Evolutionary conservation across 2,797 vertebrate genomes (phyloP).

Genomic region (Selene dorsalis): DNA sequence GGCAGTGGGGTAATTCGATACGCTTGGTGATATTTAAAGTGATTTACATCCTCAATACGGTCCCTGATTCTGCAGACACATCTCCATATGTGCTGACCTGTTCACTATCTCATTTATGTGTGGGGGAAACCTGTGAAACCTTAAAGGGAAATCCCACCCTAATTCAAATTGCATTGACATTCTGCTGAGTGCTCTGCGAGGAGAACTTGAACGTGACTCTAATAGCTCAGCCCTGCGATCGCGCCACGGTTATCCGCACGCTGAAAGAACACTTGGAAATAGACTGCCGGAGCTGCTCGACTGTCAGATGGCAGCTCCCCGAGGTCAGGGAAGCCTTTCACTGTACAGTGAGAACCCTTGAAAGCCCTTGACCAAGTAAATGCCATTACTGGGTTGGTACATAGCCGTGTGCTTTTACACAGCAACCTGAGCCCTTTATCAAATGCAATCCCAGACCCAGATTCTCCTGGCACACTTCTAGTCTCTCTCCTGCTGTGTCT

Average conservation of each 20-base stretch:
- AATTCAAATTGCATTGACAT: slow-evolving; percentile 72
- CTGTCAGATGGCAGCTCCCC: slow-evolving; percentile 61
- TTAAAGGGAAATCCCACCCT: slow-evolving; percentile 73
- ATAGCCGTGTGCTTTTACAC: slow-evolving; percentile 49
- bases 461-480: slow-evolving; percentile 29
- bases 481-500: slow-evolving; percentile 22
- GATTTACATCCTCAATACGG: slow-evolving; percentile 53
- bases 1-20: slow-evolving; percentile 53
- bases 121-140: slow-evolving; percentile 66
- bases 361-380: slow-evolving; percentile 72
- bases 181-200: slow-evolving; percentile 64
- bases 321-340: slow-evolving; percentile 75
- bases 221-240: slow-evolving; percentile 50
- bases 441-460: slow-evolving; percentile 61
- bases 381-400: slow-evolving; percentile 61
- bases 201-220: slow-evolving; percentile 64
- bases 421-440: slow-evolving; percentile 65
- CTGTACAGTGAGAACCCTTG: slow-evolving; percentile 51
- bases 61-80: slow-evolving; percentile 24
- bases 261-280: slow-evolving; percentile 66
- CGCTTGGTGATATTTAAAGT: slow-evolving; percentile 57
- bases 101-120: slow-evolving; percentile 39
- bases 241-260: slow-evolving; percentile 48
- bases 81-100: slow-evolving; percentile 65
- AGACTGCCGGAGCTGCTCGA: slow-evolving; percentile 42